Evolutionary conservation across 1,140 invertebrate genomes (phyloP).

Genomic region (Eriosoma lanigerum): DNA sequence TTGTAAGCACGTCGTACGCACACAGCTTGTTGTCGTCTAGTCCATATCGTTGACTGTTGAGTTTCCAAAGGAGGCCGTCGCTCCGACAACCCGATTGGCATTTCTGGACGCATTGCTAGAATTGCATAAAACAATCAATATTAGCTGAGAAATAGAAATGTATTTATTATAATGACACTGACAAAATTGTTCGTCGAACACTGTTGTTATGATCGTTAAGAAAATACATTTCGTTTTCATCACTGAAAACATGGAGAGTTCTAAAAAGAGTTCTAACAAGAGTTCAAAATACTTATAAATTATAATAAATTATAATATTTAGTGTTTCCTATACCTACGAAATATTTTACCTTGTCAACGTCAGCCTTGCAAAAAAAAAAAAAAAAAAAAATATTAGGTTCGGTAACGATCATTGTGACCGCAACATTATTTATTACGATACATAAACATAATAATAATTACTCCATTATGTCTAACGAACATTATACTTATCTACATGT

Average conservation of each 20-base stretch:
- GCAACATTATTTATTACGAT: background rate
- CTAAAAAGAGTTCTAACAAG: too few relatives aligned
- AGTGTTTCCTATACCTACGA: too few relatives aligned
- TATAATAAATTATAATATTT: too few relatives aligned
- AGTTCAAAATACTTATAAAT: too few relatives aligned
- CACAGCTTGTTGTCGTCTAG: conserved; percentile 75
- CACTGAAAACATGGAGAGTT: too few relatives aligned
- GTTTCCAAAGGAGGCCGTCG: conserved; percentile 57
- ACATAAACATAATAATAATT: background rate
- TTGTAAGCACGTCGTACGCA: conserved; percentile 83
- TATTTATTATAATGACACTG: too few relatives aligned
- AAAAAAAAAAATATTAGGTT: background rate
- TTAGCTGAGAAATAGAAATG: too few relatives aligned
- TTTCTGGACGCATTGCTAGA: conserved; percentile 39
- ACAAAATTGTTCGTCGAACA: too few relatives aligned
- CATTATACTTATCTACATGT: background rate
- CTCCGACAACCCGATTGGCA: conserved; percentile 46
- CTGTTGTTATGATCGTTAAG: too few relatives aligned
- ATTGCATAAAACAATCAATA: background rate
- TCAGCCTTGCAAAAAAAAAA: conserved; percentile 3
- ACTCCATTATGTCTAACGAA: conserved; percentile 14
- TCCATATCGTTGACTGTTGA: conserved; percentile 73
- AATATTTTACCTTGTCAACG: conserved; percentile 22
- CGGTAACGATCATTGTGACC: background rate
- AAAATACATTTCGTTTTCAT: too few relatives aligned